These are phyloP conservation scores for Agapornis roseicollis DNA, from an alignment of 2,113 vertebrate genomes.

Conservation along the genomic window DNA sequence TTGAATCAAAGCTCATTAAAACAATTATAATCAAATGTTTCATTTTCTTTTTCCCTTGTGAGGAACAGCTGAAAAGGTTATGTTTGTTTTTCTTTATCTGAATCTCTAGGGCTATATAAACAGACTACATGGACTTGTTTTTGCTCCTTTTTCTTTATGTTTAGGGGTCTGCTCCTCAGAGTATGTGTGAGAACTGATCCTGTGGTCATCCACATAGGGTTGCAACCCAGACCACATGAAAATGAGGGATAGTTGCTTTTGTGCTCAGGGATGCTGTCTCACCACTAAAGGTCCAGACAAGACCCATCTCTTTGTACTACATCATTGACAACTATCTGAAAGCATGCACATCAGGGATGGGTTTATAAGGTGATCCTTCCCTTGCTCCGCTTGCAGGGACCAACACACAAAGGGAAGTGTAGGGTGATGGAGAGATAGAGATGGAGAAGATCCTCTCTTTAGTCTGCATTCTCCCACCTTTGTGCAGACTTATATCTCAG, in stretches of 20 bases:
- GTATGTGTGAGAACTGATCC: neutral
- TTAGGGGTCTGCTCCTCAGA: constrained; percentile 31
- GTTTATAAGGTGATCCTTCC: neutral
- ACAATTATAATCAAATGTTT: constrained; percentile 86
- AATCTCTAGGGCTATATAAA: constrained; percentile 75
- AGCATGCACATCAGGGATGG: accelerated
- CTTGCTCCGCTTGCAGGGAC: neutral
- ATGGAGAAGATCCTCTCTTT: neutral
- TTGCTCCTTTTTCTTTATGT: constrained; percentile 66
- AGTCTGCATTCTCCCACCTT: too few relatives aligned
- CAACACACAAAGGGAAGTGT: neutral
- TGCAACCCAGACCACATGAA: neutral
- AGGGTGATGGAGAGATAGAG: accelerated
- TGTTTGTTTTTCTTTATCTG: constrained; percentile 82
- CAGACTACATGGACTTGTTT: constrained; percentile 68
- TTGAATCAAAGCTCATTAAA: constrained; percentile 84
- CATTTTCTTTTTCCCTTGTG: constrained; percentile 80
- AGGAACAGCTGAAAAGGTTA: constrained; percentile 82
- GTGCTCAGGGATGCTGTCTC: accelerated
- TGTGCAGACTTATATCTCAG: neutral
- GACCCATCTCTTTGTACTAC: accelerated
- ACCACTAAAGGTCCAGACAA: neutral
- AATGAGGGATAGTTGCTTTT: neutral
- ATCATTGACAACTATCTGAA: accelerated
- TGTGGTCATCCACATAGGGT: neutral